Base-by-base conservation (phyloP, 2,888 invertebrate genomes). In the Neria commutata region DNA sequence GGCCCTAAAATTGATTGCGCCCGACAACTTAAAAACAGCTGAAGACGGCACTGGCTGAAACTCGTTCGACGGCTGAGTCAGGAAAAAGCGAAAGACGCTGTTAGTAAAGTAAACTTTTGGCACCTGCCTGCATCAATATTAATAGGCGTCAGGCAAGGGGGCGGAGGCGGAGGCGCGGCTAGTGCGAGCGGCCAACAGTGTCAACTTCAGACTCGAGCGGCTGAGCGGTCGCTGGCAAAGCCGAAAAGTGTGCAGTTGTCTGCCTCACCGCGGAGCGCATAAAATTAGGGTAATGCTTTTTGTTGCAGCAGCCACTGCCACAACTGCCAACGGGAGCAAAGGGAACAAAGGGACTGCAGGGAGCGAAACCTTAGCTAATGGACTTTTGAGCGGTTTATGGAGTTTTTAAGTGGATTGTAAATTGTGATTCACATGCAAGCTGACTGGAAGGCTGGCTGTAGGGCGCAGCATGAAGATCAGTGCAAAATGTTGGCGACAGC, bases 331-430 rank as follows among this genome's bases (percentile, higher is more conserved):
- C 21, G 14, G 4, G 37, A 8, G 37, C n/a, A n/a, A 14, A 14
- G 37, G 11, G 37, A n/a, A 6, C 29, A 29, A 11, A 6, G 29
- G 11, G 29, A 6, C 29, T 29, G 29, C 29, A 8, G 4, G n/a
- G 2, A 42, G 42, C 21, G 5, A 42, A 42, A 73, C 70, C 69
- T 68, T 68, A 73, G 71, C 72, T 71, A 71, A 71, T 71, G 70
- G 70, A 73, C 73, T 73, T 73, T 70, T 67, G 42, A 42, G 42
- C 42, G 21, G 21, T 42, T 42, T 42, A 42, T 42, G 42, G 19
- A 5, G 42, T n/a, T 17, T 42, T 21, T 42, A 42, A 42, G 42
- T 42, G 21, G 42, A 21, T 42, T 42, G 42, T 19, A 42, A 19
- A 19, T 42, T 42, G 42, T 19, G 42, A 42, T 42, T 42, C 42